Evolutionary conservation across 2,888 invertebrate species (phyloP).

Genomic region (Crepidodera aurea): DNA sequence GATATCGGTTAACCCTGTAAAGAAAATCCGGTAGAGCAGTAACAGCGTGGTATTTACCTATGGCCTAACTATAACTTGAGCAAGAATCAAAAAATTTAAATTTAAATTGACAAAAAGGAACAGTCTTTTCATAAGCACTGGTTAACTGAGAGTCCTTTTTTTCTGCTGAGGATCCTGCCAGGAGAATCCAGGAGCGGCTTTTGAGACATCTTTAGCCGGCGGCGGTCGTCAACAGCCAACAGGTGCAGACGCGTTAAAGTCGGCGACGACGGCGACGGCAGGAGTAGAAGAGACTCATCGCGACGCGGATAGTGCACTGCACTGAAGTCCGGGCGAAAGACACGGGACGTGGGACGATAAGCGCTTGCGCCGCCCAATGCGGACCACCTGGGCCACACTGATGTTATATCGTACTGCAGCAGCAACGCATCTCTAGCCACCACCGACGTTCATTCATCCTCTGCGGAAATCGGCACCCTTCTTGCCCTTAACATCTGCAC

Average conservation of each 20-base stretch:
- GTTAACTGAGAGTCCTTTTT: slow-evolving; percentile 34
- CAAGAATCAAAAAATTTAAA: slow-evolving; percentile 48
- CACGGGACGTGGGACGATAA: slow-evolving; percentile 40
- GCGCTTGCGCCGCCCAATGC: slow-evolving; percentile 58
- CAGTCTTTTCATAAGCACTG: slow-evolving; percentile 42
- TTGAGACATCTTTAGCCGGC: slow-evolving; percentile 29
- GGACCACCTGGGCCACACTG: slow-evolving; percentile 56
- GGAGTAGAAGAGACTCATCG: slow-evolving; percentile 44
- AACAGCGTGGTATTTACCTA: background rate
- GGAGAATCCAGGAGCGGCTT: slow-evolving; percentile 33
- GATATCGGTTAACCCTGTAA: background rate
- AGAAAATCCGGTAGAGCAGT: too few species aligned
- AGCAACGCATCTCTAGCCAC: slow-evolving; percentile 51
- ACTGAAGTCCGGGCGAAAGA: slow-evolving; percentile 47
- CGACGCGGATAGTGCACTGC: slow-evolving; percentile 50
- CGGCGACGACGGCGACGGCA: slow-evolving; percentile 35
- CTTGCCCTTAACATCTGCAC: slow-evolving; percentile 37
- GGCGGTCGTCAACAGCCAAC: slow-evolving; percentile 47
- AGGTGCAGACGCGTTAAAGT: slow-evolving; percentile 41
- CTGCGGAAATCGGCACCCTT: slow-evolving; percentile 44
- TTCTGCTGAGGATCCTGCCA: slow-evolving; percentile 38
- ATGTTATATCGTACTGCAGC: slow-evolving; percentile 53
- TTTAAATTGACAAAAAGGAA: slow-evolving; percentile 41
- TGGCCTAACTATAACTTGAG: slow-evolving; percentile 50
- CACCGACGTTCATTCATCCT: slow-evolving; percentile 46